Conservation (phyloP, 2,113 vertebrate genomes). For the Protobothrops mucrosquamatus region DNA sequence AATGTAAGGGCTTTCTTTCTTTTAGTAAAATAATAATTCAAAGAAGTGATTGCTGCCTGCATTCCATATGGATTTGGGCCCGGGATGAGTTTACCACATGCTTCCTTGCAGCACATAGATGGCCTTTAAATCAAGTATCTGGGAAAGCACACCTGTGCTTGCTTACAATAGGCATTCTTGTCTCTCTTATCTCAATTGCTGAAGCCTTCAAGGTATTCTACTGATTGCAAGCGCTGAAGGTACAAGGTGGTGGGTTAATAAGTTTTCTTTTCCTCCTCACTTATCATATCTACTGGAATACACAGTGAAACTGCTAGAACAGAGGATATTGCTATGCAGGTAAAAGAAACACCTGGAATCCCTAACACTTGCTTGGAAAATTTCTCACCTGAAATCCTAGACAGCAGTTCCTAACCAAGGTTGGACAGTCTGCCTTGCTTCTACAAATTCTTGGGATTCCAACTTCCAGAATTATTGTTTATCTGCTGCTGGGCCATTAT, state of each 20-base stretch:
- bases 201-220: neutral
- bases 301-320: neutral
- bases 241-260: neutral
- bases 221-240: neutral
- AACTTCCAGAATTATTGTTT: neutral
- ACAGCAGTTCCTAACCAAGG: neutral
- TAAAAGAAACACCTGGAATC: neutral
- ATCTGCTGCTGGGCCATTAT: neutral
- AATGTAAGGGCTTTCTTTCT: neutral
- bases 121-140: neutral
- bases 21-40: neutral
- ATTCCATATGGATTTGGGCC: neutral
- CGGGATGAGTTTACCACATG: neutral
- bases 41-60: neutral
- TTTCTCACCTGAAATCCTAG: neutral
- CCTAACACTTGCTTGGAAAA: neutral
- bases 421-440: neutral
- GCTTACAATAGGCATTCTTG: neutral
- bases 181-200: neutral
- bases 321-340: neutral
- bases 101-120: neutral
- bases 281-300: neutral
- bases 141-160: slow-evolving; percentile 13
- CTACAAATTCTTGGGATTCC: neutral
- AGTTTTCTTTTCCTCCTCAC: neutral